A percentile compares a stretch with the other conserved stretches of the same genome.
Conservation (phyloP, 2,888 invertebrate genomes). For the Coenonympha glycerion region DNA sequence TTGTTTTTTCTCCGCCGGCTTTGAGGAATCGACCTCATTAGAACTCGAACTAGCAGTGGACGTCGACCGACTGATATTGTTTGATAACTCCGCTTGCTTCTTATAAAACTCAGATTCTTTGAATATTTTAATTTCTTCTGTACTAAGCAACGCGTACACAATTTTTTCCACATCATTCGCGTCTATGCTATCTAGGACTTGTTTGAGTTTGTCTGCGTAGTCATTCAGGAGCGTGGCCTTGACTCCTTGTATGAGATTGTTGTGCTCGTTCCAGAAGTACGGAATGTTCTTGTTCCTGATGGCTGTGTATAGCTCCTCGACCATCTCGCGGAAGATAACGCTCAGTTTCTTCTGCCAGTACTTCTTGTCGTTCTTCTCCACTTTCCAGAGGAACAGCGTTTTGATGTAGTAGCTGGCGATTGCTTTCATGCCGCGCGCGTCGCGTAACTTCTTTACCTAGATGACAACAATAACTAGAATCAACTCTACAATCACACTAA, state of each 20-base stretch:
- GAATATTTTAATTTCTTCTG: conserved; percentile 45
- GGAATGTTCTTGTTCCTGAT: conserved; percentile 46
- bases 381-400: conserved; percentile 69
- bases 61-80: not conserved
- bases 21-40: conserved; percentile 14
- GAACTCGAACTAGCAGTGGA: conserved; percentile 6
- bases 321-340: conserved; percentile 49
- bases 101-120: conserved; percentile 48
- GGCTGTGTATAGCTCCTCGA: conserved; percentile 47
- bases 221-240: conserved; percentile 42
- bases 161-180: conserved; percentile 47
- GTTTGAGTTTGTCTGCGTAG: conserved; percentile 51
- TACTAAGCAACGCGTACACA: conserved; percentile 39
- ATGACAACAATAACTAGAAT: not conserved
- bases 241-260: conserved; percentile 54
- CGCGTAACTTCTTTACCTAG: conserved; percentile 71
- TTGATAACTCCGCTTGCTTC: conserved; percentile 26
- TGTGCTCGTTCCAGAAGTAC: conserved; percentile 56
- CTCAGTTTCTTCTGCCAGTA: conserved; percentile 56
- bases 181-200: conserved; percentile 53
- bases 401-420: conserved; percentile 78
- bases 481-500: not conserved
- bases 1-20: conserved; percentile 2
- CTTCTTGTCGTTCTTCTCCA: conserved; percentile 43
- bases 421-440: conserved; percentile 52